These are phyloP conservation scores for Anoplopoma fimbria DNA, from an alignment of 2,113 vertebrate genomes.

Conservation along the genomic window DNA sequence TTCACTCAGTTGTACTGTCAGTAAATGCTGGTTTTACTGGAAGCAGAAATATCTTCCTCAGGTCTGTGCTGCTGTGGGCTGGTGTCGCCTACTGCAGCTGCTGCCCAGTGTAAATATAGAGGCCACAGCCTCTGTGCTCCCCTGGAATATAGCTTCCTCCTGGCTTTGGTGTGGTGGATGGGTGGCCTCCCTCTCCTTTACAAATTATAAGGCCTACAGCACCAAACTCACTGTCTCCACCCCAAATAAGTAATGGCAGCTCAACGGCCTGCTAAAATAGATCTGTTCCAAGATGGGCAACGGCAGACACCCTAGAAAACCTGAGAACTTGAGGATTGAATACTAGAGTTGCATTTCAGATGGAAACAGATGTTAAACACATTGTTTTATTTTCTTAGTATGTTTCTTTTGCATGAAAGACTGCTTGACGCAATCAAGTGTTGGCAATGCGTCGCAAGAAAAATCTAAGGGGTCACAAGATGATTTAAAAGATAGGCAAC, in stretches of 20 bases:
- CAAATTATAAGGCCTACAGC: constrained; percentile 84
- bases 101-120: constrained; percentile 83
- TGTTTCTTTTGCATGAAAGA: background rate
- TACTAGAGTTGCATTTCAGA: constrained; percentile 19
- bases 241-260: constrained; percentile 83
- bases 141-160: constrained; percentile 71
- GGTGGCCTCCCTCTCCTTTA: constrained; percentile 76
- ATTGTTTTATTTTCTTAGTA: background rate
- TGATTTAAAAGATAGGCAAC: background rate
- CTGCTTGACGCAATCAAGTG: background rate
- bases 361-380: background rate
- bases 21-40: constrained; percentile 58
- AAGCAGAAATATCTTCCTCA: constrained; percentile 66
- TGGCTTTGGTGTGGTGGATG: constrained; percentile 82
- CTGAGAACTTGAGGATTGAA: constrained; percentile 39
- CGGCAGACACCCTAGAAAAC: constrained; percentile 42
- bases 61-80: constrained; percentile 55
- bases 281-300: constrained; percentile 51
- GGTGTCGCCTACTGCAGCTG: constrained; percentile 58
- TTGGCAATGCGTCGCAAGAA: background rate
- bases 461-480: background rate
- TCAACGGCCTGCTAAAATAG: constrained; percentile 78
- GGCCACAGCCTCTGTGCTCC: constrained; percentile 66
- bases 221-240: constrained; percentile 79
- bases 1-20: constrained; percentile 21